These are phyloP conservation scores for Anagrus nilaparvatae DNA, from an alignment of 1,140 invertebrate genomes.

Conservation along the genomic window DNA sequence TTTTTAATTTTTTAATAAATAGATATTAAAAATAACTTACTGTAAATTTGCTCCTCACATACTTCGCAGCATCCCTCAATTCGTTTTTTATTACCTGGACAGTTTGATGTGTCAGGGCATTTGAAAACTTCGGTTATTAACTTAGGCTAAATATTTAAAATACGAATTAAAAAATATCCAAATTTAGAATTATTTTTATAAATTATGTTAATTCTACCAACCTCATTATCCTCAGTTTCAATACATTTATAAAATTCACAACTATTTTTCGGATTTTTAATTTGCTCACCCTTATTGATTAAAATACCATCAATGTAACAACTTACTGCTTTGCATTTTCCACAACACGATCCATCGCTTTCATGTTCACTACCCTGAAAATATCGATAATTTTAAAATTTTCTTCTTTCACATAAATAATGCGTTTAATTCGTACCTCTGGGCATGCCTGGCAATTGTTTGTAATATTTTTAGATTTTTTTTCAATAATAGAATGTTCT, in stretches of 20 bases:
- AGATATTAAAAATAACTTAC: no score
- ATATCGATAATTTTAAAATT: conserved; percentile 5
- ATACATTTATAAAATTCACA: conserved; percentile 55
- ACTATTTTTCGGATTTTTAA: conserved; percentile 54
- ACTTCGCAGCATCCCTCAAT: no score
- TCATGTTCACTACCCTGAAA: conserved; percentile 47
- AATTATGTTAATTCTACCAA: conserved; percentile 13
- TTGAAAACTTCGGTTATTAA: no score
- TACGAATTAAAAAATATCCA: neutral
- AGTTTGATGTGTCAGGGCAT: no score
- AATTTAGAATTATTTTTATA: conserved; percentile 1
- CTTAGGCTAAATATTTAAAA: conserved; percentile 17
- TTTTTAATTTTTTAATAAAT: no score
- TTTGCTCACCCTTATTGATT: conserved; percentile 41
- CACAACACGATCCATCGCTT: conserved; percentile 51
- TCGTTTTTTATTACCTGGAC: no score
- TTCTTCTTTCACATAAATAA: conserved; percentile 4
- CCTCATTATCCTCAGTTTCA: conserved; percentile 31
- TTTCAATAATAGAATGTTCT: conserved; percentile 34
- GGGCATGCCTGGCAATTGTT: conserved; percentile 48
- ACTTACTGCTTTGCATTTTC: conserved; percentile 52
- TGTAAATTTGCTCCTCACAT: no score
- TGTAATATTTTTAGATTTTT: conserved; percentile 40
- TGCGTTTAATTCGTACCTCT: conserved; percentile 20
- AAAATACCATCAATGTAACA: conserved; percentile 52